Base-by-base conservation (phyloP, 2,797 vertebrate species). In the Hyperoplus immaculatus region DNA sequence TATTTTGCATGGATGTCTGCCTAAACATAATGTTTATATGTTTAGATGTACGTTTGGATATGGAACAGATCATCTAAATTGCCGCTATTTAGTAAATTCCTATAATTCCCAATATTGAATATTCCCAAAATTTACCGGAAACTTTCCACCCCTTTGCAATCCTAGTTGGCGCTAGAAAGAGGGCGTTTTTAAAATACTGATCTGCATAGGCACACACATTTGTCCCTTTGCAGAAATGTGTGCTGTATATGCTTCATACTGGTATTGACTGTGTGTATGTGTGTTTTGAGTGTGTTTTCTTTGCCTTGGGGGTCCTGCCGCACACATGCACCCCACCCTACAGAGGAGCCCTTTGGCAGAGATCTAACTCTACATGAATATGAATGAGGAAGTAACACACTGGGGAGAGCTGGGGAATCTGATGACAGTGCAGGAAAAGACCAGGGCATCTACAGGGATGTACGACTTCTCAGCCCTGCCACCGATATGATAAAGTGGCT, bases 341-440 rank as follows among this genome's bases (percentile, higher is more conserved):
- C 75, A 86, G 67, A 82, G 41, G 69, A 89, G 77, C 81, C 85
- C 87, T 83, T 82, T 71, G 81, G 89, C 79, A 64, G 73, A 86
- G 76, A 89, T 88, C 88, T 84, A 79, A 84, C 81, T 84, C 67
- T 3, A 75, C 82, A 92, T 94, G 83, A 92, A 95, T 93, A 93
- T 92, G 88, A 84, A 92, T 92, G 89, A 90, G 87, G 74, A 73
- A 54, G 78, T 72, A 82, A 82, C 84, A 84, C 89, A 78, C 86
- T 64, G 58, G 91, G 90, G 90, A 88, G 71, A 82, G 85, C 56
- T 21, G 11, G 81, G 59, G 85, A 90, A 88, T 91, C 85, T 94
- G 94, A 93, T 94, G 94, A 94, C 91, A 64, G 92, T 87, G 92
- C 92, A 93, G 91, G 89, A 93, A 92, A 88, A 81, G 77, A 90